These are phyloP conservation scores for Drosophila setosimentum DNA, from an alignment of 2,888 invertebrate genomes.

Conservation along the genomic window DNA sequence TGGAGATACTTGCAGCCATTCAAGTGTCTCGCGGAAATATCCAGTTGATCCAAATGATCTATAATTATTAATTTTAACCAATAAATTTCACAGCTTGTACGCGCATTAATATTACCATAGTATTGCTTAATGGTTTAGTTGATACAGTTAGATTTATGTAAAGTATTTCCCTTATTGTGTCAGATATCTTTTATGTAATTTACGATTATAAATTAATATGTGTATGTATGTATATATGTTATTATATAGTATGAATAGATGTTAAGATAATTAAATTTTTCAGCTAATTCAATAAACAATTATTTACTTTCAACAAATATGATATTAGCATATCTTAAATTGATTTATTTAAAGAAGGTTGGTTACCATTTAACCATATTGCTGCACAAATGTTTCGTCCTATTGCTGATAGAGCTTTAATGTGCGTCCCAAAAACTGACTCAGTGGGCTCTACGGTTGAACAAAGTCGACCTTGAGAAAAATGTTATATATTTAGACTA, in stretches of 20 bases:
- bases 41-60: conserved; percentile 59
- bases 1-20: conserved; percentile 85
- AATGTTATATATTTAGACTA: conserved; percentile 34
- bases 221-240: conserved; percentile 11
- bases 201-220: conserved; percentile 16
- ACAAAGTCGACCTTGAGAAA: conserved; percentile 47
- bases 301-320: conserved; percentile 24
- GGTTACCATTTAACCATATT: conserved; percentile 25
- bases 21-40: conserved; percentile 82
- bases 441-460: conserved; percentile 12
- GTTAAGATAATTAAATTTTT: background rate
- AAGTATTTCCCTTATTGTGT: conserved; percentile 79
- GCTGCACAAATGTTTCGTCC: conserved; percentile 41
- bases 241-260: conserved; percentile 1
- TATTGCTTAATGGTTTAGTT: conserved; percentile 13
- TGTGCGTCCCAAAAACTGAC: conserved; percentile 41
- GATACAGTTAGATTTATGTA: conserved; percentile 20
- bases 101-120: conserved; percentile 34
- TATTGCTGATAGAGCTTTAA: conserved; percentile 70
- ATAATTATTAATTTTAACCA: background rate
- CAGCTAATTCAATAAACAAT: conserved; percentile 7
- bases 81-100: conserved; percentile 29
- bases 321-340: conserved; percentile 61
- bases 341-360: conserved; percentile 80
- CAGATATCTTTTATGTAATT: conserved; percentile 67